A percentile compares a stretch with the other conserved stretches of the same genome.
phyloP scores from a whole-genome alignment of 2,888 invertebrate genomes.

The Caprella mutica region DNA sequence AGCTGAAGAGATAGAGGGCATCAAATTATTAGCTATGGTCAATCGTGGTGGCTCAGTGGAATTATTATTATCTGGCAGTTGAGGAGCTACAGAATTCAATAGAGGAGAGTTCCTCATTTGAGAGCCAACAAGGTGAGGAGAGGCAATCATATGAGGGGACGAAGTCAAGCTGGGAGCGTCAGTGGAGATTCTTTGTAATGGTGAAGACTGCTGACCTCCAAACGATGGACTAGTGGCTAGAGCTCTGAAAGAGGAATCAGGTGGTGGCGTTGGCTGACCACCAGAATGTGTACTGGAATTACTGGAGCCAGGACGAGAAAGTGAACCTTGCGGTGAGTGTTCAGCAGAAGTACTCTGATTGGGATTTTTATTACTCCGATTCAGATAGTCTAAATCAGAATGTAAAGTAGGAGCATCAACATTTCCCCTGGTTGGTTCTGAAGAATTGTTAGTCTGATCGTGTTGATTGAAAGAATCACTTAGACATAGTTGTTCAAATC shows the following conservation, averaged over 20 bases:
- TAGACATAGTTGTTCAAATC: constrained; percentile 33
- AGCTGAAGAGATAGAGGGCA: constrained; percentile 19
- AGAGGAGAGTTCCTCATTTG: constrained; percentile 17
- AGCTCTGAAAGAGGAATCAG: constrained; percentile 32
- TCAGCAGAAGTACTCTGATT: constrained; percentile 4
- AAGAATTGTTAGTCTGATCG: neutral
- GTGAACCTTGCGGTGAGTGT: constrained; percentile 5
- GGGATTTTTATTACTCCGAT: constrained; percentile 23
- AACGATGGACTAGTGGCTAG: constrained; percentile 26
- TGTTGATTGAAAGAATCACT: constrained; percentile 30
- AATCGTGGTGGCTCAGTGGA: constrained; percentile 19
- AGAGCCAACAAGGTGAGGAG: constrained; percentile 20
- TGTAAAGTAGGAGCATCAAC: constrained; percentile 19
- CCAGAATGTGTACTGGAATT: constrained; percentile 27
- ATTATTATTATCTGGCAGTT: constrained; percentile 13
- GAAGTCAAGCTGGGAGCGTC: constrained; percentile 25
- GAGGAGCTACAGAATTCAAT: constrained; percentile 16
- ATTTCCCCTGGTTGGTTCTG: constrained; percentile 12
- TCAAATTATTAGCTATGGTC: constrained; percentile 33
- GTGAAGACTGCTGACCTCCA: constrained; percentile 1
- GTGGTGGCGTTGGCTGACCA: constrained; percentile 31
- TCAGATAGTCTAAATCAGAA: constrained; percentile 31
- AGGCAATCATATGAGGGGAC: constrained; percentile 28
- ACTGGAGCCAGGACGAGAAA: constrained; percentile 11
- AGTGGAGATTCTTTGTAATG: constrained; percentile 8